phyloP scores from a whole-genome alignment of 2,888 invertebrate species.

The Ennomos fuscantarius region DNA sequence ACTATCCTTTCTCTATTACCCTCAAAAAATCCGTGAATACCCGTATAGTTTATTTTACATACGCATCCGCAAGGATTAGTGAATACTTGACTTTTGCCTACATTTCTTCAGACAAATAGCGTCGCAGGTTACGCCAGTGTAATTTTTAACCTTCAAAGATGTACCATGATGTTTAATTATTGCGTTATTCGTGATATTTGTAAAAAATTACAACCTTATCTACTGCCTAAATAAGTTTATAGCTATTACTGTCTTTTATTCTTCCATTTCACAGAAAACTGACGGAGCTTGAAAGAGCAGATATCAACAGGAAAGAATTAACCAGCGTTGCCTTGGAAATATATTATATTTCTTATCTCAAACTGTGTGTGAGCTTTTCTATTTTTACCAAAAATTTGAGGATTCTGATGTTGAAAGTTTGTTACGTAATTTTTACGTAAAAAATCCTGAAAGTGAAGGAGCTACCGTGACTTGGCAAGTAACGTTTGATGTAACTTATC shows the following conservation, averaged over 20 bases:
- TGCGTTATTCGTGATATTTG: too few relatives aligned
- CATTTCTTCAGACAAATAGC: too few relatives aligned
- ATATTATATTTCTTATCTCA: slow-evolving; percentile 39
- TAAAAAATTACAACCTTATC: not conserved
- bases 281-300: slow-evolving; percentile 51
- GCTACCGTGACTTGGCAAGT: not conserved
- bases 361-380: slow-evolving; percentile 16
- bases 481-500: not conserved
- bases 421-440: slow-evolving; percentile 16
- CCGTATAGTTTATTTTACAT: too few relatives aligned
- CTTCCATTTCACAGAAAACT: slow-evolving; percentile 57
- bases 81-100: too few relatives aligned
- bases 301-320: slow-evolving; percentile 45
- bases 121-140: too few relatives aligned
- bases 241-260: slow-evolving; percentile 66
- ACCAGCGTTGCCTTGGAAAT: slow-evolving; percentile 36
- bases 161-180: too few relatives aligned
- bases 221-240: slow-evolving; percentile 4
- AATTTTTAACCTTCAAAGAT: too few relatives aligned
- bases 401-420: slow-evolving; percentile 21
- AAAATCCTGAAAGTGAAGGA: slow-evolving; percentile 10
- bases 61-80: too few relatives aligned
- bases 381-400: slow-evolving; percentile 18
- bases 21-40: too few relatives aligned
- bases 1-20: too few relatives aligned